Conservation (phyloP, 2,797 vertebrate species). For the Chrosomus eos region DNA sequence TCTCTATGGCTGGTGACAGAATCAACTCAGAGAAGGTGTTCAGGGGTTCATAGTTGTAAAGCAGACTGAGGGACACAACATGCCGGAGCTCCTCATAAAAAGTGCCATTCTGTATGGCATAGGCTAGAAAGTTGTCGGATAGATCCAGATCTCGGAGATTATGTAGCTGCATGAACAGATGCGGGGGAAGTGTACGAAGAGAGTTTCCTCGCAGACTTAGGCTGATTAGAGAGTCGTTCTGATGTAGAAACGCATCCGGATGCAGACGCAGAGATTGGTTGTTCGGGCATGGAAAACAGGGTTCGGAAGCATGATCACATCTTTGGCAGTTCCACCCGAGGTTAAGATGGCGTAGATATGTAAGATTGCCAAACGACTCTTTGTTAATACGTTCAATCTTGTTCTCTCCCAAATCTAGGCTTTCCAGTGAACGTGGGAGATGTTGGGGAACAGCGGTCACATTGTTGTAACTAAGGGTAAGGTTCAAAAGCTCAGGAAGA, state of each 20-base stretch:
- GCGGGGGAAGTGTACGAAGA: constrained; percentile 71
- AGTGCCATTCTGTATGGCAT: constrained; percentile 73
- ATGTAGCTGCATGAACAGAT: constrained; percentile 69
- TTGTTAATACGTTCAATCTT: constrained; percentile 72
- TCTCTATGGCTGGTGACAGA: constrained; percentile 71
- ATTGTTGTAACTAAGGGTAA: constrained; percentile 82
- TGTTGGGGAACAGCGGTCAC: constrained; percentile 75
- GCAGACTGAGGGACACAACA: constrained; percentile 76
- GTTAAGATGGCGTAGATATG: constrained; percentile 70
- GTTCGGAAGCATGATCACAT: constrained; percentile 84
- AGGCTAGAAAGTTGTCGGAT: constrained; percentile 80
- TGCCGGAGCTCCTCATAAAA: constrained; percentile 75
- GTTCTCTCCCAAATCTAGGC: constrained; percentile 82
- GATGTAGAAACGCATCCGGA: constrained; percentile 66
- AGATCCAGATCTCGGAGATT: constrained; percentile 75
- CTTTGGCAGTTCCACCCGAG: constrained; percentile 88
- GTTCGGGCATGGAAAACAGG: constrained; percentile 81
- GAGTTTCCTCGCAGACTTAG: constrained; percentile 81
- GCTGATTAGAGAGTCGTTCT: constrained; percentile 68
- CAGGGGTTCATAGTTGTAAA: constrained; percentile 79
- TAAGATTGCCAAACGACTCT: constrained; percentile 76
- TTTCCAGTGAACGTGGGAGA: constrained; percentile 76
- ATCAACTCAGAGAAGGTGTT: constrained; percentile 66
- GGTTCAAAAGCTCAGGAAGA: constrained; percentile 73
- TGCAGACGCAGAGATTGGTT: constrained; percentile 71